Base-by-base conservation (phyloP, 2,888 invertebrate genomes). In the Eulithis prunata region DNA sequence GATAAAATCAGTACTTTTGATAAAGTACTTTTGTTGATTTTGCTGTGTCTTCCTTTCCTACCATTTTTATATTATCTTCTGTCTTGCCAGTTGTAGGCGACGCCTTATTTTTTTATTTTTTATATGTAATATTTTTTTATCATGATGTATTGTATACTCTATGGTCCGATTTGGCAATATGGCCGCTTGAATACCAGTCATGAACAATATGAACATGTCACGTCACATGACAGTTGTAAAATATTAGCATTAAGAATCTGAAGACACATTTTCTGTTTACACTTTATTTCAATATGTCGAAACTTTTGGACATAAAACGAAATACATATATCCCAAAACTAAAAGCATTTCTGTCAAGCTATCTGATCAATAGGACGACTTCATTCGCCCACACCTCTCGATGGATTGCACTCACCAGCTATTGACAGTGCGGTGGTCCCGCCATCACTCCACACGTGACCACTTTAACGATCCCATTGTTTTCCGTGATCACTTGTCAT, bases 391-490 rank as follows among this genome's bases (percentile, higher is more conserved):
- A 68, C 61, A 64, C 63, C 54, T 62, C 54, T 52, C 53, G 52
- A 59, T 63, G 38, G 53, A 68, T 69, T 75, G 71, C 72, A 79
- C 71, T 78, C 64, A 84, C 83, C 82, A 74, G 77, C 76, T 72
- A 78, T 82, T 84, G 84, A 84, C 78, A 76, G 79, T 82, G 78
- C 79, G 92, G 92, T 91, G 92, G 92, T 91, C 91, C 78, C 73
- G 73, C 72, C 87, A 83, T 91, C 91, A 90, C 83, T 87, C 84
- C 75, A 77, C 74, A 78, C 68, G 78, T 86, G 88, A 85, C 86
- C 87, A 86, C 83, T 87, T 86, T 91, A 91, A 91, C 85, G 91
- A 91, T 84, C 82, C 91, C 79, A 92, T 92, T 92, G 92, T 92
- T 88, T 89, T 75, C 83, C 74, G 80, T 82, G 79, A 89, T 89